A percentile compares a stretch with the other conserved stretches of the same genome.
These are phyloP conservation scores for Notodonta ziczac DNA, from an alignment of 2,888 invertebrate genomes.

Conservation along the genomic window DNA sequence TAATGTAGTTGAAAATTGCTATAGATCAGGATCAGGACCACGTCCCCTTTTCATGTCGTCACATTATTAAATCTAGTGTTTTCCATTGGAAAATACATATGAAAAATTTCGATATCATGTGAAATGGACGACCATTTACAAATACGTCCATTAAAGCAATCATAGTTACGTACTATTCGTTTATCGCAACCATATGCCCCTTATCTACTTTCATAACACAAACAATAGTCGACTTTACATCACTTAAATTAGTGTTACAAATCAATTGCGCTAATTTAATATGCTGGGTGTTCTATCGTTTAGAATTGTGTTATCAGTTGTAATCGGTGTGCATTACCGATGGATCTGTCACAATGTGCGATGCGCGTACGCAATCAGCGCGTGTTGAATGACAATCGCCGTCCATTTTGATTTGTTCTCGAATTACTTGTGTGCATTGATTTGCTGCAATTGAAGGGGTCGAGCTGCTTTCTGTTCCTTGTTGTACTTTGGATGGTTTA, in stretches of 20 bases:
- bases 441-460: conserved; percentile 29
- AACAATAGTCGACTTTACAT: conserved; percentile 21
- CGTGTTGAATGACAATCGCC: conserved; percentile 50
- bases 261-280: conserved; percentile 13
- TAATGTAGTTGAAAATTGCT: too few species aligned
- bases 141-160: conserved; percentile 33
- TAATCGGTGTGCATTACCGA: conserved; percentile 57
- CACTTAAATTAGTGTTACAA: conserved; percentile 15
- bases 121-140: conserved; percentile 8
- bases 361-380: conserved; percentile 45
- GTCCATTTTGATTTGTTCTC: conserved; percentile 47
- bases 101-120: background rate
- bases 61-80: background rate
- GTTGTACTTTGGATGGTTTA: too few species aligned
- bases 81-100: background rate
- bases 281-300: conserved; percentile 19
- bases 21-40: too few species aligned
- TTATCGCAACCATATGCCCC: conserved; percentile 34
- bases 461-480: background rate
- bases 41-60: too few species aligned
- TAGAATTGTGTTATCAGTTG: conserved; percentile 28
- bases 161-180: conserved; percentile 34
- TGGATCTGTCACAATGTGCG: conserved; percentile 56
- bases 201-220: conserved; percentile 17
- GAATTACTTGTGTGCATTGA: conserved; percentile 29